Base-by-base conservation (phyloP, 2,888 invertebrate species). In the Andrena dorsata region DNA sequence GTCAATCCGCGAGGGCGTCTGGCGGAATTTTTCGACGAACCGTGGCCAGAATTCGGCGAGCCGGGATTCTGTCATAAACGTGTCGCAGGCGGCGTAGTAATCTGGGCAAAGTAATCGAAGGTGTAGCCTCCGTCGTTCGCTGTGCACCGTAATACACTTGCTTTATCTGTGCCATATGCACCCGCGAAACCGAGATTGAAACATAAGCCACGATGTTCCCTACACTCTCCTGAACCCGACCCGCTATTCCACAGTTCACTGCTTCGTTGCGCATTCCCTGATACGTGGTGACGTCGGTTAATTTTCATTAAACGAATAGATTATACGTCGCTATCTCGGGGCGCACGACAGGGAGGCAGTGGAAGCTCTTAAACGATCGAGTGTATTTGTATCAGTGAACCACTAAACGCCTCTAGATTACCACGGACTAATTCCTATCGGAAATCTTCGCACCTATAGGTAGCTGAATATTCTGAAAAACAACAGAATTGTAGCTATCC, bases 271-370 rank as follows among this genome's bases (percentile, higher is more conserved):
- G 56, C 64, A 58, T 61, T 63, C 61, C 73, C 35, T 13, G 72
- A 73, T 79, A 83, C 63, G 72, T 63, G 64, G 66, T 47, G 70
- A 66, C 26, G 82, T 80, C 53, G 78, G 78, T 86, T 87, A 86
- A 86, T 84, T 87, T 74, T 87, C 87, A 82, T 82, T 82, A 85
- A 80, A 80, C 71, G 76, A 78, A 72, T 60, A 64, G 72, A 69
- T 68, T 70, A 53, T 69, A 60, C 61, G 35, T 63, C 32, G 53
- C 66, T 60, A 49, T 32, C 30, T 35, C 49, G 16, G 1, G 8
- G 3, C 41, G 26, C 41, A 51, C 4, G 23, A 26, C 30, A 10
- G 41, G 64, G 23, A 41, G 23, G 49, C 20, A 49, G 13, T 51
- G 49, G 20, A 23, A 28, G n/a, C 41, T 32, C 26, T 26, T 4